Evolutionary conservation across 2,113 vertebrate species (phyloP), one percentile per base, ranked within the genome.

Genomic region (Hypanus sabinus): DNA sequence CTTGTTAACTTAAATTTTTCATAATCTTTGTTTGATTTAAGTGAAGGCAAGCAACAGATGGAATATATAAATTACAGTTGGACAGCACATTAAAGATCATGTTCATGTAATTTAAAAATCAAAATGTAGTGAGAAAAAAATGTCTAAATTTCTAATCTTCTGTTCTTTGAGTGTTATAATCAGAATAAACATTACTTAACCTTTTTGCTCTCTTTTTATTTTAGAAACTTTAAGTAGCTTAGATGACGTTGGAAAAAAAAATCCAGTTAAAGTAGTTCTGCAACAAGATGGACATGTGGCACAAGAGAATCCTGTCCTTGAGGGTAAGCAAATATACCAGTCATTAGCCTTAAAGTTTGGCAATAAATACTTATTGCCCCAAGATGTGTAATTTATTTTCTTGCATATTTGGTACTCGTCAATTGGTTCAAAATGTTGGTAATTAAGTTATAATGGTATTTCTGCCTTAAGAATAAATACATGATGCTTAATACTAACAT

Each of bases 271-370:
- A 38, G 68, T 9, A 22, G 68, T 71, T 65, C 33, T 38, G 36
- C 90, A 92, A 92, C 36, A 8, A 12, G 65, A 46, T 71, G 18
- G 24, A 33, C n/a, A 92, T 71, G 22, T 20, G 36, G 68, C 68
- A 30, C 90, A 38, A 38, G 90, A 71, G 18, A 27, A 71, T 92
- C 33, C 33, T 71, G 18, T 36, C 33, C 90, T 38, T 27, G 65
- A 92, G 7, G 90, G 90, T 92, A 92, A 73, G 68, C 33, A 71
- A 71, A 92, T 70, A 92, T 71, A n/a, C 27, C 83, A 62, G n/a
- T 22, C 27, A 62, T 62, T n/a, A 88, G 30, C 57, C 60, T 62
- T 57, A 1, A 18, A 9, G n/a, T 90, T 90, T 33, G 60, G 27
- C 60, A 62, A n/a, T 65, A 70, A 70, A 16, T 65, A 65, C n/a